These are phyloP conservation scores for Hemistola chrysoprasaria DNA, from an alignment of 2,888 invertebrate genomes.

Conservation along the genomic window DNA sequence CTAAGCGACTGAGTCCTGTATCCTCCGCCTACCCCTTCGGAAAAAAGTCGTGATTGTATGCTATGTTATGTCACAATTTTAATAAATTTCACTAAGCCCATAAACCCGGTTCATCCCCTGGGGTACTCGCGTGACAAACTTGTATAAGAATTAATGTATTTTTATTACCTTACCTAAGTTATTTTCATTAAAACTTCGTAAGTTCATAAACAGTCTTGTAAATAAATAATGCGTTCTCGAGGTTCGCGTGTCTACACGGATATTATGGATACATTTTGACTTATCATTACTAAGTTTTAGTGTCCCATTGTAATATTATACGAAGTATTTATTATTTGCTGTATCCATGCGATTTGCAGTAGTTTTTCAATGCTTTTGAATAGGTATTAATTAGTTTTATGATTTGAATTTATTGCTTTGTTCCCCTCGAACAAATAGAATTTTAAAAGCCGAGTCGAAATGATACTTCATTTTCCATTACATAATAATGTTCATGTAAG, in stretches of 20 bases:
- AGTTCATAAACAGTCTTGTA: conserved; percentile 62
- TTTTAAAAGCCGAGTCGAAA: too few species aligned
- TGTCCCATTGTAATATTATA: conserved; percentile 35
- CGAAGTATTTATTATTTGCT: conserved; percentile 24
- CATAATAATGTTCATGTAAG: too few species aligned
- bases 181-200: conserved; percentile 68
- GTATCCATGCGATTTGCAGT: conserved; percentile 24
- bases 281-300: conserved; percentile 41
- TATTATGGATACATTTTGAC: conserved; percentile 41
- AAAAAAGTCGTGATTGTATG: too few species aligned
- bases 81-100: neutral
- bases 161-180: conserved; percentile 60
- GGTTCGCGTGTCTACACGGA: conserved; percentile 53
- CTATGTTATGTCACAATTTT: too few species aligned
- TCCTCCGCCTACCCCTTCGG: too few species aligned
- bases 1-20: too few species aligned
- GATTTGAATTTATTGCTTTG: conserved; percentile 18
- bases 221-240: conserved; percentile 61
- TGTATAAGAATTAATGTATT: conserved; percentile 65
- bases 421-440: conserved; percentile 10
- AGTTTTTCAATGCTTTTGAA: conserved; percentile 9
- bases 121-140: conserved; percentile 59
- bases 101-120: conserved; percentile 6
- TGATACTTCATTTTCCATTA: too few species aligned
- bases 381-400: conserved; percentile 10